These are phyloP conservation scores for Agonopterix subpropinquella DNA, from an alignment of 2,888 invertebrate species.

Conservation along the genomic window DNA sequence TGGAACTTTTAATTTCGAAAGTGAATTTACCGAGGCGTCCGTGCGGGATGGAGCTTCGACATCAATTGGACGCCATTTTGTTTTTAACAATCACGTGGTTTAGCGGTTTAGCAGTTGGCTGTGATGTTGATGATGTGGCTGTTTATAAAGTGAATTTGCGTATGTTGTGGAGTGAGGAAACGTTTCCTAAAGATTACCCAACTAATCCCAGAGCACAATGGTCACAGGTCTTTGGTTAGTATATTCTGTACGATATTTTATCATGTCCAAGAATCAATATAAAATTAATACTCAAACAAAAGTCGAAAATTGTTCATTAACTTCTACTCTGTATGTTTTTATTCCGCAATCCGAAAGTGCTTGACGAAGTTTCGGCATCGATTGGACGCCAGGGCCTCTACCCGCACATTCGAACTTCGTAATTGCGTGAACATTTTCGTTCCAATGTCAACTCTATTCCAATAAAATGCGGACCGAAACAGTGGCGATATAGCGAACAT, in stretches of 20 bases:
- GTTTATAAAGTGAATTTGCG: constrained; percentile 91
- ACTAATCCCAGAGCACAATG: constrained; percentile 94
- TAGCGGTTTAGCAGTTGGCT: constrained; percentile 49
- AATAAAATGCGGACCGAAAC: no score
- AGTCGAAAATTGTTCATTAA: not conserved
- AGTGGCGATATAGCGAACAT: no score
- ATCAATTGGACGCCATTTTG: constrained; percentile 57
- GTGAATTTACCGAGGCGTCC: constrained; percentile 24
- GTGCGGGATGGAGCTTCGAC: constrained; percentile 32
- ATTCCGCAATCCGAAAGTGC: constrained; percentile 1
- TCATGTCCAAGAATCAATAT: not conserved
- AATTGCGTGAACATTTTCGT: no score
- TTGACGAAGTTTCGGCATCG: constrained; percentile 34
- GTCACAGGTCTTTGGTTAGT: constrained; percentile 93
- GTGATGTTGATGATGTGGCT: constrained; percentile 86
- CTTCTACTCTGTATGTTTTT: no score
- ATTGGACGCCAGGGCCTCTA: constrained; percentile 59
- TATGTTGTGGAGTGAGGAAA: constrained; percentile 90
- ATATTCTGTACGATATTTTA: not conserved
- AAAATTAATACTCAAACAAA: not conserved
- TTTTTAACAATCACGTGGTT: constrained; percentile 23
- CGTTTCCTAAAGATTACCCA: constrained; percentile 94
- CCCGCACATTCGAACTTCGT: no score
- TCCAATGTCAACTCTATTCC: no score
- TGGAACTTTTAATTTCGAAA: constrained; percentile 1